Evolutionary conservation across 2,113 vertebrate genomes (phyloP).

Genomic region (Pluvianellus socialis): DNA sequence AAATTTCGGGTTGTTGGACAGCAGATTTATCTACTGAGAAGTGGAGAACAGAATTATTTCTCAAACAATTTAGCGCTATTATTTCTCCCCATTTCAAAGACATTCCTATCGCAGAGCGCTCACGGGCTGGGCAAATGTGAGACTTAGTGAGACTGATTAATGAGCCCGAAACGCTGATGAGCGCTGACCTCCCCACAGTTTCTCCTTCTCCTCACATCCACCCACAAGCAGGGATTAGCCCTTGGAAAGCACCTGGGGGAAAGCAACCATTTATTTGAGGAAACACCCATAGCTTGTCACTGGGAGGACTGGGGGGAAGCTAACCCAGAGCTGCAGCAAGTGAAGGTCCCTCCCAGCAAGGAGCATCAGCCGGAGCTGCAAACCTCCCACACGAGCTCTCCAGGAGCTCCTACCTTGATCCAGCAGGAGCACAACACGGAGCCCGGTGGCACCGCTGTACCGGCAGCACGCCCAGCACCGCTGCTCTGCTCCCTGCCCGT

Average conservation of each 20-base stretch:
- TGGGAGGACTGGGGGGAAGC: neutral
- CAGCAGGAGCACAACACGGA: neutral
- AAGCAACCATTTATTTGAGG: neutral
- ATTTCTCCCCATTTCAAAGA: neutral
- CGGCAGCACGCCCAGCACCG: neutral
- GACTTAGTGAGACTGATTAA: neutral
- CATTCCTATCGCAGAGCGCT: neutral
- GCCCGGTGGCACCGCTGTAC: neutral
- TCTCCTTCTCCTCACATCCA: neutral
- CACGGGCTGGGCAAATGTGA: neutral
- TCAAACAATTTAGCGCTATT: slow-evolving; percentile 31
- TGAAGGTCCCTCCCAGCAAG: neutral
- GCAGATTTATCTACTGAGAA: slow-evolving; percentile 6
- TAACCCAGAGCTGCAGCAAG: neutral
- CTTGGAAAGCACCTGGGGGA: neutral
- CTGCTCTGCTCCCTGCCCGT: neutral
- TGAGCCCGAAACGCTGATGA: neutral
- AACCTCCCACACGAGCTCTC: neutral
- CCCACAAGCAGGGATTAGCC: neutral
- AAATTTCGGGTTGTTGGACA: neutral
- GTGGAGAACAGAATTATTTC: slow-evolving; percentile 33
- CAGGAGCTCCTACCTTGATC: neutral
- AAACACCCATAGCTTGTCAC: neutral
- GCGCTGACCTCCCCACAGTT: neutral
- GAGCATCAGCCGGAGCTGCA: neutral